A percentile compares a stretch with the other conserved stretches of the same genome.
phyloP scores from a whole-genome alignment of 2,113 vertebrate species.

The Erythrolamprus reginae region DNA sequence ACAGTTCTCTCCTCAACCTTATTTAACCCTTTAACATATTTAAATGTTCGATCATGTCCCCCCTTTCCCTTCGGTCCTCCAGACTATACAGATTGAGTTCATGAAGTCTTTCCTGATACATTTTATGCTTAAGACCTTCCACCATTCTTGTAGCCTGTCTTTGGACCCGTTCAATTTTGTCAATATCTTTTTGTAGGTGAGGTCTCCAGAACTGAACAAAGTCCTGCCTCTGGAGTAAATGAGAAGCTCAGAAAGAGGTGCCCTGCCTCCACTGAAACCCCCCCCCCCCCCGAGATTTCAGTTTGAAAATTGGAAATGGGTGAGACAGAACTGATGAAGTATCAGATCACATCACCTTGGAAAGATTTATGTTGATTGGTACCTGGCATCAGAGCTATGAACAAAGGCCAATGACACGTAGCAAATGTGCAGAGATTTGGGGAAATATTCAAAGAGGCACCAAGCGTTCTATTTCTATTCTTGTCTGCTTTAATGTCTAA shows the following conservation, averaged over 20 bases:
- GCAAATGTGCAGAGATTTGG: not conserved
- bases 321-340: not conserved
- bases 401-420: not conserved
- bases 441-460: not conserved
- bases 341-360: slow-evolving; percentile 18
- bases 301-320: slow-evolving; percentile 11
- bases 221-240: not conserved
- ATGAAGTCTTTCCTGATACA: too few relatives aligned
- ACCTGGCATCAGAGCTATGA: not conserved
- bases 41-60: too few relatives aligned
- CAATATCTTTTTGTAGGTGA: too few relatives aligned
- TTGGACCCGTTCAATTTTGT: too few relatives aligned
- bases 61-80: too few relatives aligned
- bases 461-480: not conserved
- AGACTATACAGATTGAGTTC: too few relatives aligned
- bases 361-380: slow-evolving; percentile 5
- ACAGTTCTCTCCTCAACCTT: too few relatives aligned
- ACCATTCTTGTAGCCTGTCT: too few relatives aligned
- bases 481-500: not conserved
- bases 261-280: not conserved
- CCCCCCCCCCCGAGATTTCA: not conserved
- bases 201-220: too few relatives aligned
- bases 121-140: too few relatives aligned
- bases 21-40: too few relatives aligned
- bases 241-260: not conserved